Evolutionary conservation across 2,888 invertebrate species (phyloP).

Genomic region (Erebia palarica): DNA sequence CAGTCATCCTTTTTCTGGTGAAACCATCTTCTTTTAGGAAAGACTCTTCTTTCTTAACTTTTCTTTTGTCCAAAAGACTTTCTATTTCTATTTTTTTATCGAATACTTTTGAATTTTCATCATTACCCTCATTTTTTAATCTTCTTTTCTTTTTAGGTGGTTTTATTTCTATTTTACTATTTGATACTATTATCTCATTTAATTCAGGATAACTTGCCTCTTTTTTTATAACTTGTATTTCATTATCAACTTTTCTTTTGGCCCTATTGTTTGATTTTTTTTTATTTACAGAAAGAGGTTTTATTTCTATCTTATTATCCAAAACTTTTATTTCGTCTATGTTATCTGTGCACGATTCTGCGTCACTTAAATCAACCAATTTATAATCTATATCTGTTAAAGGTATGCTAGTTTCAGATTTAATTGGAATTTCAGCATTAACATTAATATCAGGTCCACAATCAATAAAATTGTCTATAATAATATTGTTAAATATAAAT

Average conservation of each 20-base stretch:
- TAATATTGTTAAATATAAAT: conserved; percentile 7
- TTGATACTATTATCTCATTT: conserved; percentile 6
- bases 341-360: background rate
- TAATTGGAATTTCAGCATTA: conserved; percentile 16
- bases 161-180: conserved; percentile 14
- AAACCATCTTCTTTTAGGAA: conserved; percentile 10
- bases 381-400: conserved; percentile 17
- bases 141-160: conserved; percentile 3
- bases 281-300: conserved; percentile 20
- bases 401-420: conserved; percentile 23
- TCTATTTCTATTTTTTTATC: background rate
- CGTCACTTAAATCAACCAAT: background rate
- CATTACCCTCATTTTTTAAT: conserved; percentile 7
- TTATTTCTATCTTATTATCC: conserved; percentile 20
- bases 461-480: conserved; percentile 32
- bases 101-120: background rate
- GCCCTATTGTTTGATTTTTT: conserved; percentile 1
- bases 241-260: conserved; percentile 7
- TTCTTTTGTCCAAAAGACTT: background rate
- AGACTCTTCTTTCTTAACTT: conserved; percentile 8
- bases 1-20: conserved; percentile 21
- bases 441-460: conserved; percentile 25
- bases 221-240: conserved; percentile 3
- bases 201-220: conserved; percentile 17
- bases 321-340: conserved; percentile 20